phyloP scores from a whole-genome alignment of 2,888 invertebrate genomes.

The Drosophila formosana region DNA sequence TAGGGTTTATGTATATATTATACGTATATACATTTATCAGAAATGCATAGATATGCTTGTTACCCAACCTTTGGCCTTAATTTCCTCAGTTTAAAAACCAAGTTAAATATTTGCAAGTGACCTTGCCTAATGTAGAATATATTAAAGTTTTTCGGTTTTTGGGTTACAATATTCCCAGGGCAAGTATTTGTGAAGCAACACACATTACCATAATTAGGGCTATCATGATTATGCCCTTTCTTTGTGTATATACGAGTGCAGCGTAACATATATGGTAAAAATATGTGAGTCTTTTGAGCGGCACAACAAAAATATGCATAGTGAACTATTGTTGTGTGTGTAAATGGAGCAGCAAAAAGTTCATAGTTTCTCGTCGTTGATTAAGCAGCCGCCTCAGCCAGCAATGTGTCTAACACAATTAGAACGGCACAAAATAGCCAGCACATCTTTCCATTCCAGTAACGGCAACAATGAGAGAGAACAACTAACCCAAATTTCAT shows the following conservation, averaged over 20 bases:
- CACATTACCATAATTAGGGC: not conserved
- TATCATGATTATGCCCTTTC: not conserved
- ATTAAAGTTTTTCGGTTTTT: not conserved
- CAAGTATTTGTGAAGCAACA: not conserved
- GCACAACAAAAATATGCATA: not conserved
- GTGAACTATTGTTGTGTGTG: not conserved
- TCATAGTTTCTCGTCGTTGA: slow-evolving; percentile 11
- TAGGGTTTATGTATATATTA: no score
- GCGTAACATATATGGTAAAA: not conserved
- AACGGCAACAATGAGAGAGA: not conserved
- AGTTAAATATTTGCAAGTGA: no score
- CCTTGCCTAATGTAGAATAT: no score
- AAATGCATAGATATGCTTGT: no score
- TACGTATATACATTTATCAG: no score
- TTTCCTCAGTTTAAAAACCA: no score
- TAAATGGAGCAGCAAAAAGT: slow-evolving; percentile 3
- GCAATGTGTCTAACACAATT: slow-evolving; percentile 5
- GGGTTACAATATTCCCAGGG: not conserved
- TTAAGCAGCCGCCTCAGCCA: slow-evolving; percentile 8
- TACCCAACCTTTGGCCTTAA: no score
- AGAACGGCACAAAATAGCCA: slow-evolving; percentile 25
- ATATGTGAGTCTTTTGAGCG: not conserved
- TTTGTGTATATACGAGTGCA: not conserved
- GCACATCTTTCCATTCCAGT: slow-evolving; percentile 25
- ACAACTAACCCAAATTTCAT: slow-evolving; percentile 23